Evolutionary conservation across 1,140 invertebrate genomes (phyloP).

Genomic region (Drosophila navojoa): DNA sequence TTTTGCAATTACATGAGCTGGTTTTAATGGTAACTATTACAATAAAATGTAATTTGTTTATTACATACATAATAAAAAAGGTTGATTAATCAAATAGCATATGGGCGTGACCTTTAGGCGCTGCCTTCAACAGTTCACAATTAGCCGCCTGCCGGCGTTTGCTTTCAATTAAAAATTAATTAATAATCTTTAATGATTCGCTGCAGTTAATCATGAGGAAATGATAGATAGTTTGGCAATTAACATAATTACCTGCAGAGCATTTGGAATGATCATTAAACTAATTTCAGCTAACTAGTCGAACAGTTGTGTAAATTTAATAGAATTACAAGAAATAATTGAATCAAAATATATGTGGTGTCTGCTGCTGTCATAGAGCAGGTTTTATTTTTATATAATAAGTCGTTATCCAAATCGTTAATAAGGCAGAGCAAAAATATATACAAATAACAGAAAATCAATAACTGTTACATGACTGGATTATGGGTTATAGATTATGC

Average conservation of each 20-base stretch:
- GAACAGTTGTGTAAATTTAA: constrained; percentile 55
- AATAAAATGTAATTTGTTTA: constrained; percentile 54
- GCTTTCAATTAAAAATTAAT: constrained; percentile 69
- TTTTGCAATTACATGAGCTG: constrained; percentile 39
- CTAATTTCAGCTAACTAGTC: constrained; percentile 43
- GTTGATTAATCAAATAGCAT: constrained; percentile 50
- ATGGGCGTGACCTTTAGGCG: constrained; percentile 32
- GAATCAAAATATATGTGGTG: not conserved
- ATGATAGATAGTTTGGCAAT: constrained; percentile 66
- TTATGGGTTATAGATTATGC: too few relatives aligned
- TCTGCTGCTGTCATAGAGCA: not conserved
- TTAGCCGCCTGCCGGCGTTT: constrained; percentile 58
- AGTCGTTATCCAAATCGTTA: too few relatives aligned
- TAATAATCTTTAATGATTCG: constrained; percentile 68
- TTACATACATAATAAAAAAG: constrained; percentile 42
- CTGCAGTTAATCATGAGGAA: constrained; percentile 61
- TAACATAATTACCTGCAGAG: constrained; percentile 56
- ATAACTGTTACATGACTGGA: too few relatives aligned
- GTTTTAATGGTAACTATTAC: constrained; percentile 32
- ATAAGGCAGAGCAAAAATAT: too few relatives aligned
- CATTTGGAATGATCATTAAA: constrained; percentile 52
- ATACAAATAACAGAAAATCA: too few relatives aligned
- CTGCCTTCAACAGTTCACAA: constrained; percentile 36
- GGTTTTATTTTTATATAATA: not conserved
- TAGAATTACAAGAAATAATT: constrained; percentile 36